Conservation (phyloP, 2,797 vertebrate genomes). For the Lacerta viridis region DNA sequence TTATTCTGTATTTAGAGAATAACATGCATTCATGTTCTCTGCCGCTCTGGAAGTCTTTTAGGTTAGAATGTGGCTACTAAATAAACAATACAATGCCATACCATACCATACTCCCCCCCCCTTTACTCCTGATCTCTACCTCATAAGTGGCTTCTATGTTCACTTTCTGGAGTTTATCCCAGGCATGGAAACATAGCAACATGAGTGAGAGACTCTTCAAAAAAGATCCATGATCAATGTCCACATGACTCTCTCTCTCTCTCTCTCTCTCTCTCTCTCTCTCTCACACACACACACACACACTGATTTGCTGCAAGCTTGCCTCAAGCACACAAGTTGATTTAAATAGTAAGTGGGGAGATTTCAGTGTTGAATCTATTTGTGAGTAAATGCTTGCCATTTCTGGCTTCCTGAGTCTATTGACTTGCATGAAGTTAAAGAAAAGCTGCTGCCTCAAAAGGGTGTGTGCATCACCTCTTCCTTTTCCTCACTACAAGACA, state of each 20-base stretch:
- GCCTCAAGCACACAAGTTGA: neutral
- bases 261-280: too few species aligned
- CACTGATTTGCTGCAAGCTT: neutral
- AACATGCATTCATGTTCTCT: too few species aligned
- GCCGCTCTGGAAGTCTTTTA: too few species aligned
- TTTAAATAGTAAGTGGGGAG: neutral
- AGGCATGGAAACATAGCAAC: neutral
- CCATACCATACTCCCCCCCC: too few species aligned
- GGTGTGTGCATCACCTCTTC: too few species aligned
- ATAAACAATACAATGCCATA: too few species aligned
- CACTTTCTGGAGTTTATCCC: neutral
- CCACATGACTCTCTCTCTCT: too few species aligned
- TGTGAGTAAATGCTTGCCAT: neutral
- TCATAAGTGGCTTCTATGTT: neutral
- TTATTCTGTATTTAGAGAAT: too few species aligned
- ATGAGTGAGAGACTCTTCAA: neutral
- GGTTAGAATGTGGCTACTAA: too few species aligned
- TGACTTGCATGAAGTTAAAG: neutral
- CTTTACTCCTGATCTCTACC: neutral
- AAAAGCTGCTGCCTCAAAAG: neutral
- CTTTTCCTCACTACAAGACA: too few species aligned
- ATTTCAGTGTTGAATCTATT: neutral
- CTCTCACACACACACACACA: too few species aligned
- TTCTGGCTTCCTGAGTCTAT: neutral
- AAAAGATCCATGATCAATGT: neutral